A percentile compares a stretch with the other conserved stretches of the same genome.
Evolutionary conservation across 2,797 vertebrate genomes (phyloP).

Genomic region (Zalophus californianus): DNA sequence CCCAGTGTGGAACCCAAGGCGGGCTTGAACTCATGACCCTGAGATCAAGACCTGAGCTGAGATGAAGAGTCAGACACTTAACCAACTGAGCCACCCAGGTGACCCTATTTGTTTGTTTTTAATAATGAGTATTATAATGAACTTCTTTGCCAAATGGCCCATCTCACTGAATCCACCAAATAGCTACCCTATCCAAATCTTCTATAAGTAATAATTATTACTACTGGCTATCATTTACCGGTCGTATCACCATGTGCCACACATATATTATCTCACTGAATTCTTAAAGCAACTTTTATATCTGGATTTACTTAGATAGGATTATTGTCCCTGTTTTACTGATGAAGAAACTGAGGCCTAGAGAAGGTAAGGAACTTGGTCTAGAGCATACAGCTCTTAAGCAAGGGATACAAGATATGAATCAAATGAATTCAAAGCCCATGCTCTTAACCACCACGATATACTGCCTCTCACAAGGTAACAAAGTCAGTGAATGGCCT

Average conservation of each 20-base stretch:
- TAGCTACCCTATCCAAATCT: background rate
- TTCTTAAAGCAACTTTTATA: background rate
- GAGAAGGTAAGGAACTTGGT: constrained; percentile 13
- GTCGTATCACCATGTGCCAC: background rate
- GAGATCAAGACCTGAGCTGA: background rate
- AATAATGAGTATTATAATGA: background rate
- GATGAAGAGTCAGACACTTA: background rate
- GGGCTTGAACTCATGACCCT: background rate
- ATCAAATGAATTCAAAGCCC: background rate
- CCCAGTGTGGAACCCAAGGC: background rate
- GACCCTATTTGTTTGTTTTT: background rate
- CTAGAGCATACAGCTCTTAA: background rate
- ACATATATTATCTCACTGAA: background rate
- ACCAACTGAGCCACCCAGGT: background rate
- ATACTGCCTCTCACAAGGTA: background rate
- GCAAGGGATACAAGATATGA: background rate
- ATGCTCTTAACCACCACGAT: background rate
- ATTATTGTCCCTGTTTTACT: background rate
- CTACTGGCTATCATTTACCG: background rate
- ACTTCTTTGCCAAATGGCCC: constrained; percentile 30
- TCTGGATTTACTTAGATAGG: background rate
- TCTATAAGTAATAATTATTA: background rate
- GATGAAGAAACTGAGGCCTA: background rate
- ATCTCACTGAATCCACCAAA: constrained; percentile 13
- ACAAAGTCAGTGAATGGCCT: background rate